These are phyloP conservation scores for Pipistrellus pipistrellus DNA, from an alignment of 2,797 vertebrate genomes.

Conservation along the genomic window DNA sequence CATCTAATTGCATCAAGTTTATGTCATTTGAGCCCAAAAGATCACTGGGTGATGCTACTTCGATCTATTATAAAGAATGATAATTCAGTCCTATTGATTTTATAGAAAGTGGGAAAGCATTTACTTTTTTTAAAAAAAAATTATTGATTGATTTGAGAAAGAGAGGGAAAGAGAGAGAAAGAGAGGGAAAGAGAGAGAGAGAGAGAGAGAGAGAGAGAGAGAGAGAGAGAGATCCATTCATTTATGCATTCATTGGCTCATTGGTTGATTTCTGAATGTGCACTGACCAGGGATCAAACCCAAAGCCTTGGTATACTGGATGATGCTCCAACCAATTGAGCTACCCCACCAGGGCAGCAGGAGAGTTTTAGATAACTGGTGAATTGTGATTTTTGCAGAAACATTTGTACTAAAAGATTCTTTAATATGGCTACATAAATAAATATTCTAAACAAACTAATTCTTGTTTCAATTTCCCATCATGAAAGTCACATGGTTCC, in stretches of 20 bases:
- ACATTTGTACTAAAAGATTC: constrained; percentile 18
- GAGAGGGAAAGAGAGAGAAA: neutral
- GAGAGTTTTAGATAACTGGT: constrained; percentile 49
- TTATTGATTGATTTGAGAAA: neutral
- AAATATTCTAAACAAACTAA: constrained; percentile 45
- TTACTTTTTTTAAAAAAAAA: constrained; percentile 19
- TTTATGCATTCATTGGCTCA: neutral
- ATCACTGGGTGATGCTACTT: neutral
- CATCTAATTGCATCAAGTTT: neutral
- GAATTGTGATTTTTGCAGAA: constrained; percentile 38
- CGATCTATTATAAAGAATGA: neutral
- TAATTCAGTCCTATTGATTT: constrained; percentile 29
- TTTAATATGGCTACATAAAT: constrained; percentile 41
- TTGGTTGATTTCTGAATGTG: neutral
- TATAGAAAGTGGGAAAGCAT: constrained; percentile 41
- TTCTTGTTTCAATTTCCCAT: neutral
- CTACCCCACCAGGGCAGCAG: neutral
- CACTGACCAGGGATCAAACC: neutral
- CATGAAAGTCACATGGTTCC: neutral
- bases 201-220: too few species aligned
- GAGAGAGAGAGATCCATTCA: neutral
- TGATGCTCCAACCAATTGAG: neutral
- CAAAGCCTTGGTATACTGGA: neutral
- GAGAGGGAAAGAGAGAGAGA: neutral
- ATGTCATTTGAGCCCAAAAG: neutral